phyloP scores from a whole-genome alignment of 2,113 vertebrate genomes.

The Otocyon megalotis region DNA sequence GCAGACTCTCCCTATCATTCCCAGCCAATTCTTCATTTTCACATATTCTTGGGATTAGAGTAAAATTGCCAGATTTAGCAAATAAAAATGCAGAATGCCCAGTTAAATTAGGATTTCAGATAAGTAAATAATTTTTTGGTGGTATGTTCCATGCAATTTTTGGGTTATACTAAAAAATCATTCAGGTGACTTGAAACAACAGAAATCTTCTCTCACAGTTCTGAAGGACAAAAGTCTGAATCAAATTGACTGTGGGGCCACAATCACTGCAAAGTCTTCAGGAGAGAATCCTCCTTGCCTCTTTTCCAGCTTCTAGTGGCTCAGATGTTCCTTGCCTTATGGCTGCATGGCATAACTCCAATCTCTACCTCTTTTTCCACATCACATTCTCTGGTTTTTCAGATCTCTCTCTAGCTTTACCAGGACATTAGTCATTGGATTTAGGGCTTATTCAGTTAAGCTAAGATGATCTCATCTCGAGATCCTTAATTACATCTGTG shows the following conservation, averaged over 20 bases:
- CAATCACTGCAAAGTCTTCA: background rate
- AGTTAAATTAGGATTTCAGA: conserved; percentile 2
- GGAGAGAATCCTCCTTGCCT: background rate
- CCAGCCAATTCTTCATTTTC: background rate
- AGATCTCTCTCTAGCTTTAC: background rate
- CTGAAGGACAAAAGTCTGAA: background rate
- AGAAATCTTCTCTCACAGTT: background rate
- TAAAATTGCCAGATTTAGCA: conserved; percentile 22
- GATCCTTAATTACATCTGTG: background rate
- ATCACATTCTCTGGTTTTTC: background rate
- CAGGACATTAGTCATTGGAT: background rate
- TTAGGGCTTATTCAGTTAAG: background rate
- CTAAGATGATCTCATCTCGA: background rate
- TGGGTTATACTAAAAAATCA: background rate
- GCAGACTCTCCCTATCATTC: background rate
- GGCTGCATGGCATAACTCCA: background rate
- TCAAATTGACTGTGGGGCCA: fast-evolving
- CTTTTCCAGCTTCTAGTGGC: background rate
- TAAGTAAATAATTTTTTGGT: background rate
- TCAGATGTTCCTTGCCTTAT: background rate
- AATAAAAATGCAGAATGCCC: background rate
- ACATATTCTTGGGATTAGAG: background rate
- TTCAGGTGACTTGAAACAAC: background rate
- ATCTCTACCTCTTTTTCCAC: background rate
- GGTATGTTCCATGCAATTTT: background rate